Conservation (phyloP, 2,888 invertebrate genomes). For the Pammene aurita region DNA sequence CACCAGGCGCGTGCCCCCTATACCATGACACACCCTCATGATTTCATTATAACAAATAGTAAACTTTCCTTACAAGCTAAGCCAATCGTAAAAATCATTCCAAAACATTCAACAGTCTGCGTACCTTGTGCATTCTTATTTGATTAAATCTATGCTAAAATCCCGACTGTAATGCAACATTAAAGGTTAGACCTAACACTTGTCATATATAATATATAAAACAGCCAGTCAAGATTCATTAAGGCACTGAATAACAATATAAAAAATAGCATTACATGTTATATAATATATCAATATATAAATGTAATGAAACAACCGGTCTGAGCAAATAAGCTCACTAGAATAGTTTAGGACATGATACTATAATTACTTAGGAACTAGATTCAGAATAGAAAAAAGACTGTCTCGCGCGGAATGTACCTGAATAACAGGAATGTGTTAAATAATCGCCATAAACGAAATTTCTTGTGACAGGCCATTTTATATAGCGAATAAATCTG, state of each 20-base stretch:
- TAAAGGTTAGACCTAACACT: background rate
- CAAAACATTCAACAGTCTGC: constrained; percentile 53
- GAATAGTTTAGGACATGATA: constrained; percentile 9
- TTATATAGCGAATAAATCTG: background rate
- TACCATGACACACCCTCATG: constrained; percentile 12
- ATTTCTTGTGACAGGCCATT: background rate
- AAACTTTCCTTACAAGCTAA: constrained; percentile 46
- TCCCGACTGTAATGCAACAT: constrained; percentile 20
- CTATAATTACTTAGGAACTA: constrained; percentile 53
- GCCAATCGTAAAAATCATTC: constrained; percentile 54
- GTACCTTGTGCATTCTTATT: constrained; percentile 46
- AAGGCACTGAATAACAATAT: constrained; percentile 58
- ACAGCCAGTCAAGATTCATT: constrained; percentile 39
- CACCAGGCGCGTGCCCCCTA: constrained; percentile 5
- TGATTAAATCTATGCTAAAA: constrained; percentile 18
- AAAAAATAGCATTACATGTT: constrained; percentile 53
- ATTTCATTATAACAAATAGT: constrained; percentile 37
- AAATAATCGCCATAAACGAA: background rate
- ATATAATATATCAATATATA: constrained; percentile 34
- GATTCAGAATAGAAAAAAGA: constrained; percentile 16
- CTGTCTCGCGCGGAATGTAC: constrained; percentile 23
- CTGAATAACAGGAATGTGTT: constrained; percentile 17
- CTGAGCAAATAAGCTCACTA: constrained; percentile 35
- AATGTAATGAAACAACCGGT: constrained; percentile 47
- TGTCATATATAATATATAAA: background rate